These are phyloP conservation scores for Dendronephthya gigantea DNA, from an alignment of 64 coral and sea anemone species.

Conservation along the genomic window DNA sequence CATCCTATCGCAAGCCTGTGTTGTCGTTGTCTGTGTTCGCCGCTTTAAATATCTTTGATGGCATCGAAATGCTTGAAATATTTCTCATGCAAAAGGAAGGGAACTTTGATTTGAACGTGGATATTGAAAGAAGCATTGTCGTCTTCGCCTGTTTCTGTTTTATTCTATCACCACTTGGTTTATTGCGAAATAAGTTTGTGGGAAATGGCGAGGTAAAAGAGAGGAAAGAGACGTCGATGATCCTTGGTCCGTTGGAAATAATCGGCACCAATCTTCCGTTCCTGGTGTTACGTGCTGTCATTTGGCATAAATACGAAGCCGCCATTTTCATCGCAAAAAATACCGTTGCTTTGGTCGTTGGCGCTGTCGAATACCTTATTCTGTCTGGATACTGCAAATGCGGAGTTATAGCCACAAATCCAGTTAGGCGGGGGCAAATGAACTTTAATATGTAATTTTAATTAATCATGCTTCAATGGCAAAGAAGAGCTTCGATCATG, in stretches of 20 bases:
- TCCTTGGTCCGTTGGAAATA: neutral
- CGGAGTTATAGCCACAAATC: neutral
- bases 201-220: neutral
- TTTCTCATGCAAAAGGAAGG: neutral
- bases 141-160: neutral
- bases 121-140: neutral
- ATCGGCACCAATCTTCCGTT: neutral
- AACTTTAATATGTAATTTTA: too few species aligned
- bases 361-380: neutral
- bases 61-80: neutral
- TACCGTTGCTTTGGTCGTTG: neutral
- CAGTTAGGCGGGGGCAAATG: too few species aligned
- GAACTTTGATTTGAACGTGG: neutral
- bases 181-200: neutral
- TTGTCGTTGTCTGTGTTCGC: neutral
- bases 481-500: too few species aligned
- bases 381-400: neutral
- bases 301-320: slow-evolving; percentile 1
- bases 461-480: too few species aligned
- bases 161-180: neutral
- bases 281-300: neutral
- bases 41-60: neutral
- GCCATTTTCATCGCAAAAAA: neutral
- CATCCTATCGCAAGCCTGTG: neutral
- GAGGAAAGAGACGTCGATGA: neutral